Evolutionary conservation across 2,797 vertebrate species (phyloP).

Genomic region (Benthosema pterotum): DNA sequence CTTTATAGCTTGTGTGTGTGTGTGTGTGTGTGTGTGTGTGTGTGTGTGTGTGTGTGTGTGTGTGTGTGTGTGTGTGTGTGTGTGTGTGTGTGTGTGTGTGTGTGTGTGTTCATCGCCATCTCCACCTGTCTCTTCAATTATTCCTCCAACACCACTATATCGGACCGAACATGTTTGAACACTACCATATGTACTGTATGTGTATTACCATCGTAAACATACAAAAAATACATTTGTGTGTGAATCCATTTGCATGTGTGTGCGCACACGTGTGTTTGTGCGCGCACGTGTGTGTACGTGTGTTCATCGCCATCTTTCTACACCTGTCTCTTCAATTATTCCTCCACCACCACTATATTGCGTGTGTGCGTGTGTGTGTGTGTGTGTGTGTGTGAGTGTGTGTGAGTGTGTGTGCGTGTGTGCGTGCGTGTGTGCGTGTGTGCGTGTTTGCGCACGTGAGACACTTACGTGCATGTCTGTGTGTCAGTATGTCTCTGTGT

Average conservation of each 20-base stretch:
- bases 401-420: neutral
- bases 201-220: too few relatives aligned
- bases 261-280: neutral
- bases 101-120: neutral
- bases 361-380: neutral
- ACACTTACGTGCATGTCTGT: slow-evolving; percentile 5
- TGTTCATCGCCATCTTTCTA: neutral
- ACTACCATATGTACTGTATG: too few relatives aligned
- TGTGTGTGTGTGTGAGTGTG: neutral
- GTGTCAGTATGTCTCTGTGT: neutral
- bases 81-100: too few relatives aligned
- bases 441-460: neutral
- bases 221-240: too few relatives aligned
- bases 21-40: slow-evolving; percentile 5
- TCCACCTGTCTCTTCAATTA: too few relatives aligned
- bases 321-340: too few relatives aligned
- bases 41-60: slow-evolving; percentile 9
- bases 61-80: slow-evolving; percentile 7
- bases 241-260: too few relatives aligned
- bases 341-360: too few relatives aligned
- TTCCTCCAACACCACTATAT: too few relatives aligned
- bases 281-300: neutral
- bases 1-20: slow-evolving; percentile 1
- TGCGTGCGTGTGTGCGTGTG: slow-evolving; percentile 4
- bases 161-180: too few relatives aligned